Base-by-base conservation (phyloP, 2,888 invertebrate genomes). In the Acronicta psi region DNA sequence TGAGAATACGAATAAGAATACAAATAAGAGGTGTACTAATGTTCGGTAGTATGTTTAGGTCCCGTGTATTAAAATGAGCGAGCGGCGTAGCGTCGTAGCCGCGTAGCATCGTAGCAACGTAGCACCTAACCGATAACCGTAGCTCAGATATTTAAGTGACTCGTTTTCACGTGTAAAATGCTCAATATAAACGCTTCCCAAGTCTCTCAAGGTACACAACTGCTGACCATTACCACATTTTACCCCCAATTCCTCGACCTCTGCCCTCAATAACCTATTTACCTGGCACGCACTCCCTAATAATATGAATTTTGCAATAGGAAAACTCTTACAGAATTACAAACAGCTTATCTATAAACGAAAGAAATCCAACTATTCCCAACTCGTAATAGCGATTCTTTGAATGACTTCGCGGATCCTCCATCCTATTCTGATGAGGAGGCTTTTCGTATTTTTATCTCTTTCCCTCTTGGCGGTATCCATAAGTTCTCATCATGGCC, bases 341-440 rank as follows among this genome's bases (percentile, higher is more conserved):
- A 74, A 78, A 70, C 72, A 77, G 81, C 74, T 84, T 81, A 83
- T 82, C 79, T 75, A 71, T 77, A 80, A 77, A 62, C 75, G 69
- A 67, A 68, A 75, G 57, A 71, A 73, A 75, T 75, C 71, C 71
- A 62, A 59, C 75, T 66, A 67, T 75, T 69, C 52, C 63, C 64
- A 66, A 71, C 69, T 64, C 64, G 67, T 58, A 74, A 79, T 69
- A 76, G 72, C 63, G 59, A 69, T 59, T 73, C 70, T 68, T 75
- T 72, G 67, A 69, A 60, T 59, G 59, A 73, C 62, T 77, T 62
- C 56, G 44, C 51, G 51, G 37, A 50, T 23, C 9, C 31, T 56
- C 47, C 47, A 11, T 66, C 73, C 43, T 69, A 73, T 51, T 64
- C 51, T 46, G 11, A 38, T 47, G 51, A 43, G 49, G 23, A 14